A percentile compares a stretch with the other conserved stretches of the same genome.
phyloP scores from a whole-genome alignment of 2,888 invertebrate species.

The Tyria jacobaeae region DNA sequence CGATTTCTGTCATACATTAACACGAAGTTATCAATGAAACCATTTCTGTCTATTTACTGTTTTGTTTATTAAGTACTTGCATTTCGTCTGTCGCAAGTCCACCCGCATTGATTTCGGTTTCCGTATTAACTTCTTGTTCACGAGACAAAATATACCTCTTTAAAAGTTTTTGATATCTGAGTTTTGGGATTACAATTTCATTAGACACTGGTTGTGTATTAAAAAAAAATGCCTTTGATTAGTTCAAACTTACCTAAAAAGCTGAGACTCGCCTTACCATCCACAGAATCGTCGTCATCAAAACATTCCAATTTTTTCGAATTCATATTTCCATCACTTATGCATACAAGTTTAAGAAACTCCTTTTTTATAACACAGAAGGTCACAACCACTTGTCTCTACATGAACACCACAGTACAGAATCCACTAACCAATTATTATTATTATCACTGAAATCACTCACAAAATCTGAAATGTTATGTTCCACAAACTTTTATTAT shows the following conservation, averaged over 20 bases:
- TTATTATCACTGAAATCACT: conserved; percentile 43
- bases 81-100: too few relatives aligned
- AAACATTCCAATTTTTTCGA: conserved; percentile 84
- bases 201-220: not conserved
- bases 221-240: not conserved
- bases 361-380: conserved; percentile 66
- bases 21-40: conserved; percentile 51
- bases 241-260: conserved; percentile 77
- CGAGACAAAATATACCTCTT: not conserved
- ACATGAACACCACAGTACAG: conserved; percentile 60
- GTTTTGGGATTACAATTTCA: not conserved
- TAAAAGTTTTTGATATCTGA: not conserved
- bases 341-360: conserved; percentile 62
- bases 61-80: conserved; percentile 12
- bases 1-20: conserved; percentile 39
- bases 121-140: not conserved
- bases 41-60: conserved; percentile 30
- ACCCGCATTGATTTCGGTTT: not conserved
- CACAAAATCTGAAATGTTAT: conserved; percentile 37
- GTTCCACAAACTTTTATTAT: conserved; percentile 49
- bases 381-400: conserved; percentile 81
- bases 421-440: conserved; percentile 36
- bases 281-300: conserved; percentile 77
- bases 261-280: conserved; percentile 82
- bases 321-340: conserved; percentile 76